These are phyloP conservation scores for Hirudo medicinalis DNA, from an alignment of 1,140 invertebrate species.

Conservation along the genomic window DNA sequence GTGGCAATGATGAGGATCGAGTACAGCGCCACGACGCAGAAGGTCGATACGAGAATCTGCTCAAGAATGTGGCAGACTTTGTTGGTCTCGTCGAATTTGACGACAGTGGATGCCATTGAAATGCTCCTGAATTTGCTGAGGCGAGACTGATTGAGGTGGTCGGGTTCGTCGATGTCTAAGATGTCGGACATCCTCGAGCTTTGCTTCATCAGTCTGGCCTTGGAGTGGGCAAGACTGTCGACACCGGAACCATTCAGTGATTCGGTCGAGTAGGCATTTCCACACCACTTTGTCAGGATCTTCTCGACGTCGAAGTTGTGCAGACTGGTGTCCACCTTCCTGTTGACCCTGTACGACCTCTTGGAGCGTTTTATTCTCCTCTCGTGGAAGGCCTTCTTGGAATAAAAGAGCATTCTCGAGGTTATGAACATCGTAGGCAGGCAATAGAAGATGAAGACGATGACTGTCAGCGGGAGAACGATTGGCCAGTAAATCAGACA, in stretches of 20 bases:
- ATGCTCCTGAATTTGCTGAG: slow-evolving; percentile 20
- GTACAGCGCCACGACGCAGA: slow-evolving; percentile 33
- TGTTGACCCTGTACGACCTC: slow-evolving; percentile 16
- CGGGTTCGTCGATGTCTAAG: slow-evolving; percentile 11
- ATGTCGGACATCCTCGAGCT: slow-evolving; percentile 6
- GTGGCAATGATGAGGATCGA: slow-evolving; percentile 31
- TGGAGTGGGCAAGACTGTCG: neutral
- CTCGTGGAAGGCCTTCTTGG: slow-evolving; percentile 19
- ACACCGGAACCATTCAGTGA: neutral
- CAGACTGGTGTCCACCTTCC: slow-evolving; percentile 19
- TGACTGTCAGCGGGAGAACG: slow-evolving; percentile 27
- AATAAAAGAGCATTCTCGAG: slow-evolving; percentile 32
- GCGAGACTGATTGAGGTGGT: slow-evolving; percentile 24
- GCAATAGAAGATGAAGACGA: slow-evolving; percentile 32
- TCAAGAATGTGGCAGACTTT: slow-evolving; percentile 24
- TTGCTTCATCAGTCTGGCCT: neutral
- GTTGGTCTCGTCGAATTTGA: neutral
- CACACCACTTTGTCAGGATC: neutral
- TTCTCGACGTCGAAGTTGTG: slow-evolving; percentile 17
- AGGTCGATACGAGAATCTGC: slow-evolving; percentile 27
- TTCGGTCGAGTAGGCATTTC: neutral
- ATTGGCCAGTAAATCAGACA: slow-evolving; percentile 30
- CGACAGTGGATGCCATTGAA: slow-evolving; percentile 12
- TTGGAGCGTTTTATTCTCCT: slow-evolving; percentile 4
- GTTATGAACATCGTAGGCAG: slow-evolving; percentile 35